These are phyloP conservation scores for Apodemia zela DNA, from an alignment of 2,888 invertebrate genomes.

Conservation along the genomic window DNA sequence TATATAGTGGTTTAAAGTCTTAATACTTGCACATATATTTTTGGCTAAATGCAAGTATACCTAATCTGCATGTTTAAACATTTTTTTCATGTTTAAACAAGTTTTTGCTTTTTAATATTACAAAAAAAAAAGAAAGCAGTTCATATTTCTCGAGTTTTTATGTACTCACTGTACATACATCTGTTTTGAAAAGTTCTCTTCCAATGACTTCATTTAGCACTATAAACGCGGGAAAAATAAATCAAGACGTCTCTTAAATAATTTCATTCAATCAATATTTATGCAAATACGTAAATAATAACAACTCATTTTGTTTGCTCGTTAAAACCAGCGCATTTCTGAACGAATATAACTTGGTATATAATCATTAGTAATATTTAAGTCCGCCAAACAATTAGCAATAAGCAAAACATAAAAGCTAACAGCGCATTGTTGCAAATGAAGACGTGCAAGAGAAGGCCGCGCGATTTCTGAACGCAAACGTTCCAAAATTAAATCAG, in stretches of 20 bases:
- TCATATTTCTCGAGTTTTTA: no score
- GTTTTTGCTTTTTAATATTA: no score
- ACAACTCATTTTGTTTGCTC: slow-evolving; percentile 32
- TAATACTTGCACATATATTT: no score
- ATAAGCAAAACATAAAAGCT: slow-evolving; percentile 45
- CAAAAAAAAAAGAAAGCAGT: no score
- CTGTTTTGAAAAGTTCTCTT: not conserved
- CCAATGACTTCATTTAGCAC: slow-evolving; percentile 12
- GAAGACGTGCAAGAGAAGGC: slow-evolving; percentile 38
- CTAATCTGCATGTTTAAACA: no score
- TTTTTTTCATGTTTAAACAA: no score
- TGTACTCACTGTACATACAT: not conserved
- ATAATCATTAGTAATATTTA: slow-evolving; percentile 31
- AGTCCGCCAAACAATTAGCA: slow-evolving; percentile 52
- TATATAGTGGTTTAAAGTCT: no score
- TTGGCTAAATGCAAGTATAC: no score
- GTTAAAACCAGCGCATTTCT: slow-evolving; percentile 28
- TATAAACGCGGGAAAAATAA: slow-evolving; percentile 13
- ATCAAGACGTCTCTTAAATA: slow-evolving; percentile 10
- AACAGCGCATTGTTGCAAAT: slow-evolving; percentile 56
- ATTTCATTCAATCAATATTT: slow-evolving; percentile 32
- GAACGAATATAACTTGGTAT: slow-evolving; percentile 25
- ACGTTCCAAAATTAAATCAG: slow-evolving; percentile 15
- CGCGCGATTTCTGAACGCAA: slow-evolving; percentile 23
- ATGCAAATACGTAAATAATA: slow-evolving; percentile 36